Conservation (phyloP, 2,113 vertebrate species). For the Chaetura pelagica region DNA sequence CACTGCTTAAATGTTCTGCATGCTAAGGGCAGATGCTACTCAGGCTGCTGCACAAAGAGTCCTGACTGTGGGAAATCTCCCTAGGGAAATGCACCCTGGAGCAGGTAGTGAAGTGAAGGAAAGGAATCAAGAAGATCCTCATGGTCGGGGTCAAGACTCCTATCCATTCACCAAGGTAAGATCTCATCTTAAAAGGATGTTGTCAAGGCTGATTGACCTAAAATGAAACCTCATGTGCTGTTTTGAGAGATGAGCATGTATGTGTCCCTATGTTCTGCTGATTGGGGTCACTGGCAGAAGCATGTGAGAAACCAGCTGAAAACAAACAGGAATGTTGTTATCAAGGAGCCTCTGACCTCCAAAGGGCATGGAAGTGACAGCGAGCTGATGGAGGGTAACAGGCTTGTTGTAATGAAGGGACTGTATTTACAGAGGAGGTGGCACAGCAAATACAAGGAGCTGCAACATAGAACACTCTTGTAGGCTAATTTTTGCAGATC, state of each 20-base stretch:
- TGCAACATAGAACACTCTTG: neutral
- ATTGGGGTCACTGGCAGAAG: neutral
- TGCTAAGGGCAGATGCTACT: neutral
- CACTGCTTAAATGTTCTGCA: neutral
- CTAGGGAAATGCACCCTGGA: neutral
- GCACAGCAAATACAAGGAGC: neutral
- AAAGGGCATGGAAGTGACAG: neutral
- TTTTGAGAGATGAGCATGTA: neutral
- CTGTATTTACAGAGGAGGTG: neutral
- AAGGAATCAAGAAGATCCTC: neutral
- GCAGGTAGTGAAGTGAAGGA: neutral
- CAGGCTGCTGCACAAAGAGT: neutral
- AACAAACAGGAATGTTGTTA: neutral
- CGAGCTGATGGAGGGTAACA: neutral
- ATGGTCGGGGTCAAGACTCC: neutral
- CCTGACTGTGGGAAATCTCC: neutral
- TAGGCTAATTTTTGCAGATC: neutral
- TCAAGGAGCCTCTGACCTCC: neutral
- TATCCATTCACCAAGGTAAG: neutral
- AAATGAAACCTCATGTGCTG: neutral
- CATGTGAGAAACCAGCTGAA: neutral
- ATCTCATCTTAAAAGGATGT: neutral
- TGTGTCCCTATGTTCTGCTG: neutral
- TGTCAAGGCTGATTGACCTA: neutral
- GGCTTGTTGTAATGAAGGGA: neutral